Evolutionary conservation across 1,140 invertebrate genomes (phyloP).

Genomic region (Temnothorax nylanderi): DNA sequence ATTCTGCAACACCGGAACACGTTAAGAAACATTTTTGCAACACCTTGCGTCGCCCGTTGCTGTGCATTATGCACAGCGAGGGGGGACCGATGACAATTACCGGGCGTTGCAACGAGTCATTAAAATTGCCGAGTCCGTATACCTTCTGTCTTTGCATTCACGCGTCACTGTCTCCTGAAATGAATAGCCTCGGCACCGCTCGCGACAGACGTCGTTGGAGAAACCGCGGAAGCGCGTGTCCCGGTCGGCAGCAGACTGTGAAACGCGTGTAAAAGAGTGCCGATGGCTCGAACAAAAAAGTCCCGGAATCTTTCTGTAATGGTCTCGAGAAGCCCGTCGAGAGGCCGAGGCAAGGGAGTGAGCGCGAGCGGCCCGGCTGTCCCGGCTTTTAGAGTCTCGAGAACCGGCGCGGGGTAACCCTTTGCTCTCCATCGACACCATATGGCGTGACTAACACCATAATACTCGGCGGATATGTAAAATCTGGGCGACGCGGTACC

Average conservation of each 20-base stretch:
- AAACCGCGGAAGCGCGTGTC: slow-evolving; percentile 52
- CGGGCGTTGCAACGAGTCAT: slow-evolving; percentile 26
- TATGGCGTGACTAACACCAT: slow-evolving; percentile 73
- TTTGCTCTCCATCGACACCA: slow-evolving; percentile 75
- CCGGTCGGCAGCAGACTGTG: slow-evolving; percentile 48
- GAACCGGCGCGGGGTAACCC: slow-evolving; percentile 60
- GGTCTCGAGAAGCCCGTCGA: slow-evolving; percentile 56
- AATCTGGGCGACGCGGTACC: slow-evolving; percentile 25
- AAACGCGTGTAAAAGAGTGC: slow-evolving; percentile 46
- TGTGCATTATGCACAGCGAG: slow-evolving; percentile 6
- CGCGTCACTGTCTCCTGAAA: slow-evolving; percentile 23
- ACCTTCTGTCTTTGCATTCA: slow-evolving; percentile 39
- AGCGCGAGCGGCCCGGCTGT: background rate
- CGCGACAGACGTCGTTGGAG: slow-evolving; percentile 39
- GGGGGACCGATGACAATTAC: slow-evolving; percentile 11
- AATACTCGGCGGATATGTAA: slow-evolving; percentile 60
- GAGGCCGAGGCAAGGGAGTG: background rate
- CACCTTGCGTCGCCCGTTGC: background rate
- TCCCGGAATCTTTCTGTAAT: slow-evolving; percentile 64
- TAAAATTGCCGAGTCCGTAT: slow-evolving; percentile 25
- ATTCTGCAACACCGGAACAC: background rate
- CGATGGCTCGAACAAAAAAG: slow-evolving; percentile 66
- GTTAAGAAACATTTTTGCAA: slow-evolving; percentile 17
- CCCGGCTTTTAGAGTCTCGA: slow-evolving; percentile 67
- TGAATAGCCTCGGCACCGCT: slow-evolving; percentile 24